Evolutionary conservation across 2,113 vertebrate genomes (phyloP), one percentile per base, ranked within the genome.

Genomic region (Baryphthengus martii): DNA sequence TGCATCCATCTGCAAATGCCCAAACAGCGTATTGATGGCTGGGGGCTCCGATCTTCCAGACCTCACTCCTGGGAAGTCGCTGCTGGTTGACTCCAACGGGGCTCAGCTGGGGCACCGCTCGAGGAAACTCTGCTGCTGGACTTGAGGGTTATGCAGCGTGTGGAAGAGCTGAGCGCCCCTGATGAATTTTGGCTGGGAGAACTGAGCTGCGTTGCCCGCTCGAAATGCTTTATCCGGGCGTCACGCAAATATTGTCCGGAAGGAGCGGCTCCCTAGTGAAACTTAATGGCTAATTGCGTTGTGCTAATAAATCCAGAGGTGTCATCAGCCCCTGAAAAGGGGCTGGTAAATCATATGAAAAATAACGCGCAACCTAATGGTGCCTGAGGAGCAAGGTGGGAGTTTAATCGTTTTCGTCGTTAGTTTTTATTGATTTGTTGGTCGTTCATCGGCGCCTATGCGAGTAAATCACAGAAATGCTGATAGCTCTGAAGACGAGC

Each of bases 351-450:
- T 93, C 63, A 4, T 14, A 25, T 19, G 90, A 66, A 52, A 70
- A 85, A 7, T 39, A 73, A 65, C 45, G 35, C 42, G 21, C n/a
- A 49, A 26, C 72, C 68, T 95, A 37, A 88, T 35, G 6, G n/a
- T 52, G 81, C n/a, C 68, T 29, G 90, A 91, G 84, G 20, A 20
- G 35, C 39, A 44, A 67, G 78, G 72, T 77, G 50, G 85, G 82
- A 40, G 47, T 70, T 85, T 45, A 66, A 79, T 87, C 26, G 56
- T 95, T 85, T 85, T 76, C 23, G 3, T 53, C 39, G 17, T 94
- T 95, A 85, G 81, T 96, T 96, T 89, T 75, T 88, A 94, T 95
- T 37, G 94, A 96, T 95, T 88, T 87, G 42, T 71, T 94, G 89
- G 76, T 93, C 0, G 0, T 13, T 66, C 37, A 14, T 45, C 31